phyloP scores from a whole-genome alignment of 2,888 invertebrate species.

The Brassicogethes aeneus region DNA sequence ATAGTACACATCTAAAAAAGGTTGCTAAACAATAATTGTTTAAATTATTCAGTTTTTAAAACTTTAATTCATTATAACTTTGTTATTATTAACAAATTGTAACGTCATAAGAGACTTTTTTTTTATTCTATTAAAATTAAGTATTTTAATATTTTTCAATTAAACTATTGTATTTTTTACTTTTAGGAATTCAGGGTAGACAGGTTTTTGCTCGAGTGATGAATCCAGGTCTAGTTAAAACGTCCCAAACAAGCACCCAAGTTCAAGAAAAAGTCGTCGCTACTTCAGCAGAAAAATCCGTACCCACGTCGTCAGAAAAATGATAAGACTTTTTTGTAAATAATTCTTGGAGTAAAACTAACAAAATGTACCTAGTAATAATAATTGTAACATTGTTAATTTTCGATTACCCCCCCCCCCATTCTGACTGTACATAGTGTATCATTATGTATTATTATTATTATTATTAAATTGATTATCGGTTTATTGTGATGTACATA shows the following conservation, averaged over 20 bases:
- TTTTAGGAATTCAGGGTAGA: slow-evolving; percentile 33
- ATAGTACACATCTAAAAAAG: too few relatives aligned
- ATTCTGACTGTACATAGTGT: not conserved
- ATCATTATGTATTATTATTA: too few relatives aligned
- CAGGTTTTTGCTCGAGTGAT: slow-evolving; percentile 45
- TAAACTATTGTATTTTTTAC: slow-evolving; percentile 4
- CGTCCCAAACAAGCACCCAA: slow-evolving; percentile 13
- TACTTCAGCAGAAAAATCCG: not conserved
- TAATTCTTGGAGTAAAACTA: not conserved
- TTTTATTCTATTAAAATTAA: too few relatives aligned
- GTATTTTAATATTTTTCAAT: too few relatives aligned
- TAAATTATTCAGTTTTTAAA: too few relatives aligned
- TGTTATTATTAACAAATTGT: too few relatives aligned
- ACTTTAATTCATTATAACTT: too few relatives aligned
- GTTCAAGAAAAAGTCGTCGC: not conserved
- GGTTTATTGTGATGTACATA: not conserved
- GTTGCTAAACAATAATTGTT: too few relatives aligned
- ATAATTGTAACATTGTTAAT: not conserved
- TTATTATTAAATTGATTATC: too few relatives aligned
- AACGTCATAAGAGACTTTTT: too few relatives aligned
- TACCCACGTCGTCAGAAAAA: not conserved
- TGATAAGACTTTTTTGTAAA: not conserved
- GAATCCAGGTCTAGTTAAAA: slow-evolving; percentile 33
- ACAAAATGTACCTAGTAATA: not conserved
- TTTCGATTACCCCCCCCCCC: too few relatives aligned